These are phyloP conservation scores for Elegia similella DNA, from an alignment of 2,888 invertebrate genomes.

Conservation along the genomic window DNA sequence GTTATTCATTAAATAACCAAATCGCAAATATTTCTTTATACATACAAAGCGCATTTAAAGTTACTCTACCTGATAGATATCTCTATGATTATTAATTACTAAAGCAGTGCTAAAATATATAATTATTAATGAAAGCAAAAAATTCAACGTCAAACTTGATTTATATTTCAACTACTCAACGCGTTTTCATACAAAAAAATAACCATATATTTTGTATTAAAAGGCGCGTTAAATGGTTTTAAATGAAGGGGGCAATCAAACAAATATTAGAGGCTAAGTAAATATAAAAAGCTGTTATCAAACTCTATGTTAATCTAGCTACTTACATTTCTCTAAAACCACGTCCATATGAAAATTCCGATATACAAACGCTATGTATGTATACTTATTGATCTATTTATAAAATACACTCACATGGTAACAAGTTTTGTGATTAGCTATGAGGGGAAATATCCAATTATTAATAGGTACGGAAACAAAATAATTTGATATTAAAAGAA, in stretches of 20 bases:
- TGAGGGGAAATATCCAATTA: conserved; percentile 15
- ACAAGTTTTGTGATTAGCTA: conserved; percentile 65
- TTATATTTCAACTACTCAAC: too few relatives aligned
- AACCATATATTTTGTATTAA: too few relatives aligned
- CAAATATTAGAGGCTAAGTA: conserved; percentile 35
- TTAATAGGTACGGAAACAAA: too few relatives aligned
- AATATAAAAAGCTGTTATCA: conserved; percentile 41
- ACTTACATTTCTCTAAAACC: conserved; percentile 60
- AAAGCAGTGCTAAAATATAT: conserved; percentile 52
- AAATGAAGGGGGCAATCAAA: conserved; percentile 25
- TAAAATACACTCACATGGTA: conserved; percentile 72
- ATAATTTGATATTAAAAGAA: too few relatives aligned
- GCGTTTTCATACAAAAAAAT: too few relatives aligned
- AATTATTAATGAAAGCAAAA: conserved; percentile 20
- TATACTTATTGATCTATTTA: conserved; percentile 63
- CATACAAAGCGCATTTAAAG: conserved; percentile 57
- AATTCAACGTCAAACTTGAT: background rate
- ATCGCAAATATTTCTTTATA: conserved; percentile 39
- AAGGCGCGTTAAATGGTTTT: too few relatives aligned
- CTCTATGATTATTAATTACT: conserved; percentile 54
- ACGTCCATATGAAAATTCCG: conserved; percentile 65
- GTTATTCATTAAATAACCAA: conserved; percentile 37
- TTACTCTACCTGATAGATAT: conserved; percentile 51
- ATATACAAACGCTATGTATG: conserved; percentile 74
- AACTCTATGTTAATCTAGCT: conserved; percentile 50